A percentile compares a stretch with the other conserved stretches of the same genome.
Evolutionary conservation across 2,888 invertebrate species (phyloP).

Genomic region (Phymatocera aterrima): DNA sequence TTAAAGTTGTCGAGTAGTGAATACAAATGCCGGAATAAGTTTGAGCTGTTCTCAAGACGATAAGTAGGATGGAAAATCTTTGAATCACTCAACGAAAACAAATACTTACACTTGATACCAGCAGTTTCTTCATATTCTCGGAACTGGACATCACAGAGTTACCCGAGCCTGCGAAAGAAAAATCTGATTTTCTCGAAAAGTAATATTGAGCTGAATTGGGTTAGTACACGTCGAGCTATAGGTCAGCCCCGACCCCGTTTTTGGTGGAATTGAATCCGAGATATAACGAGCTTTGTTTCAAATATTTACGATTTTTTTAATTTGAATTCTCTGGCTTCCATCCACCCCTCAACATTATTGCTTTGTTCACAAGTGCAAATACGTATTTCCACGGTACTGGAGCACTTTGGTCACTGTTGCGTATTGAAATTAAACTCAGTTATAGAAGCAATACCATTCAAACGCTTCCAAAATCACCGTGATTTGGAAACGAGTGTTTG

Average conservation of each 20-base stretch:
- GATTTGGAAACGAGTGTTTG: neutral
- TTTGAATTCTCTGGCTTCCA: neutral
- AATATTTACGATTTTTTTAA: constrained; percentile 36
- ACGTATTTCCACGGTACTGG: neutral
- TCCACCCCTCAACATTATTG: constrained; percentile 16
- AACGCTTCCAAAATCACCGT: constrained; percentile 2
- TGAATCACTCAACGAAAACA: neutral
- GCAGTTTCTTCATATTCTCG: neutral
- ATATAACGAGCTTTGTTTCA: constrained; percentile 37
- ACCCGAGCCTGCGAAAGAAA: constrained; percentile 12
- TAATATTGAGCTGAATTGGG: constrained; percentile 36
- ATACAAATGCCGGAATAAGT: neutral
- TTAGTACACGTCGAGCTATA: constrained; percentile 26
- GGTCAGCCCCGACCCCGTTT: neutral
- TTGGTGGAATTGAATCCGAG: constrained; percentile 24
- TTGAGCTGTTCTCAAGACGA: neutral
- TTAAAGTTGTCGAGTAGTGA: neutral
- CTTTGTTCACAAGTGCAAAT: constrained; percentile 23
- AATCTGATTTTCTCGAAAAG: constrained; percentile 26
- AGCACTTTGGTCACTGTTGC: neutral
- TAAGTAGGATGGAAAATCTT: neutral
- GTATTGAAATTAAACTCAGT: constrained; percentile 13
- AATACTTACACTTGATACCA: constrained; percentile 23
- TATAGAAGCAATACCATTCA: constrained; percentile 5
- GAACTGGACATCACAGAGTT: constrained; percentile 8